Conservation (phyloP, 2,113 vertebrate species). For the Leuciscus idus region DNA sequence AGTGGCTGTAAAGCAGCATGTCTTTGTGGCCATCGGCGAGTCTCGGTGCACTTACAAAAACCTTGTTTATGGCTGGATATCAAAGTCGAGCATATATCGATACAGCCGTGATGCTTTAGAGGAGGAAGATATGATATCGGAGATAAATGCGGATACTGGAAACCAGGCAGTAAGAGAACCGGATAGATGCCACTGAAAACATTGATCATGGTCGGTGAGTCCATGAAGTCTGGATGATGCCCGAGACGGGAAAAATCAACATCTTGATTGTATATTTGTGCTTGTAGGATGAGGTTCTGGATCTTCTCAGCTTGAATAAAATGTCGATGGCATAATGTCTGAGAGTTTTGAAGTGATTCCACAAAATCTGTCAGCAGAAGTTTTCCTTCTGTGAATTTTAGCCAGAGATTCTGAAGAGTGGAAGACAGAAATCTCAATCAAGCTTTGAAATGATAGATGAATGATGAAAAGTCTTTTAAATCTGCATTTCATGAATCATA, state of each 20-base stretch:
- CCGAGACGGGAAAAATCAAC: neutral
- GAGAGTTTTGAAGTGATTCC: conserved; percentile 51
- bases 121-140: conserved; percentile 51
- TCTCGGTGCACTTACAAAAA: neutral
- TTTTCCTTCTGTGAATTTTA: conserved; percentile 59
- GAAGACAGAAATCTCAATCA: neutral
- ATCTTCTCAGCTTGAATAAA: conserved; percentile 63
- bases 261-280: neutral
- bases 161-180: conserved; percentile 45
- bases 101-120: neutral
- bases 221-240: neutral
- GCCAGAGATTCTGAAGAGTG: conserved; percentile 59
- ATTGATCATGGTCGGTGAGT: neutral
- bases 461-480: neutral
- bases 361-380: conserved; percentile 54
- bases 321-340: conserved; percentile 54
- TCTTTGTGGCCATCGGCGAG: conserved; percentile 37
- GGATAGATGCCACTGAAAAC: conserved; percentile 43
- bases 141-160: conserved; percentile 37
- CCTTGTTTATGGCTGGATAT: neutral
- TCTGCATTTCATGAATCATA: neutral
- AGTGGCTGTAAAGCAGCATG: conserved; percentile 47
- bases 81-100: neutral
- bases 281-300: conserved; percentile 39
- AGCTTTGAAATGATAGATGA: neutral